Evolutionary conservation across 2,113 vertebrate species (phyloP).

Genomic region (Anarrhichthys ocellatus): DNA sequence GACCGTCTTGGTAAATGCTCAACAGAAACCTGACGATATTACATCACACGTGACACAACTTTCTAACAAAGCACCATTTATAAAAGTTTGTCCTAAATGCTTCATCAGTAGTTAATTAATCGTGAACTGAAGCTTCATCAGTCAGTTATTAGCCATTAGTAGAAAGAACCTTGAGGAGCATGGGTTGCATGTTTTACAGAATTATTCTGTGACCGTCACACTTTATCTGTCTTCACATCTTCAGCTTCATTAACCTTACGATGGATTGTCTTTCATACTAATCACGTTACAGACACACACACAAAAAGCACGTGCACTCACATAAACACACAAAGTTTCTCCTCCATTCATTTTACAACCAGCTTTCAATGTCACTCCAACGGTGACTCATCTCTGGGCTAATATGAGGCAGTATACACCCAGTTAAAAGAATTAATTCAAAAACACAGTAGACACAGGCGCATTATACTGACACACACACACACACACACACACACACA

Average conservation of each 20-base stretch:
- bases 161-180: not conserved
- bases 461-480: not conserved
- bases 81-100: not conserved
- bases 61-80: not conserved
- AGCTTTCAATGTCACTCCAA: conserved; percentile 4
- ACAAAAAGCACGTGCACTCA: not conserved
- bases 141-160: not conserved
- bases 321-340: not conserved
- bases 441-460: conserved; percentile 26
- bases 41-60: not conserved
- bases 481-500: not conserved
- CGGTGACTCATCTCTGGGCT: conserved; percentile 1
- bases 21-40: no score
- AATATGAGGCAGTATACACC: not conserved
- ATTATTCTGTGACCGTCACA: not conserved
- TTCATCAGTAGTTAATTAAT: no score
- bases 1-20: no score
- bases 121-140: not conserved
- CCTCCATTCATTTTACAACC: not conserved
- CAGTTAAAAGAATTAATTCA: conserved; percentile 27
- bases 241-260: not conserved
- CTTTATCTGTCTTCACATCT: not conserved
- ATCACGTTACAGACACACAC: not conserved
- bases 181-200: not conserved
- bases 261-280: not conserved